Percentiles rank a stretch among this genome's conserved stretches.
phyloP scores from a whole-genome alignment of 2,888 invertebrate genomes.

The Sphaerophoria rueppellii region DNA sequence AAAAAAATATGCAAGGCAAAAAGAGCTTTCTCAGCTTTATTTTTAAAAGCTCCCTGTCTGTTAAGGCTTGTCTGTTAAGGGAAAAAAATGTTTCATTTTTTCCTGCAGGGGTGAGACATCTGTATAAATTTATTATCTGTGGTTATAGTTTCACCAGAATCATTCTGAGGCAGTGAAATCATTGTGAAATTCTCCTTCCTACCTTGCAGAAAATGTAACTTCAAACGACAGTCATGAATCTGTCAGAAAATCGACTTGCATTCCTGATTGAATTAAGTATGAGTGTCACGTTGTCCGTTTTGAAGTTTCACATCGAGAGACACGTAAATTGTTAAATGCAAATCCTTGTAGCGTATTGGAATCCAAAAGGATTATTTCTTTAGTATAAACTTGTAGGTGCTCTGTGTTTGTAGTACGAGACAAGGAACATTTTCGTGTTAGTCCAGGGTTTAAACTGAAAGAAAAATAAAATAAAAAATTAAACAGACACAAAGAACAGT shows the following conservation, averaged over 20 bases:
- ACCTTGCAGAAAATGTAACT: neutral
- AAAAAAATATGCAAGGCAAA: too few relatives aligned
- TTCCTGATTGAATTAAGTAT: constrained; percentile 69
- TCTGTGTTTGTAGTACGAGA: neutral
- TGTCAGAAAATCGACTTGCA: constrained; percentile 40
- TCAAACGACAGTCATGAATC: constrained; percentile 12
- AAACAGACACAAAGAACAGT: neutral
- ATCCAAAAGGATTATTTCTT: constrained; percentile 61
- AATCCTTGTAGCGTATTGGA: constrained; percentile 71
- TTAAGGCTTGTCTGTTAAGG: too few relatives aligned
- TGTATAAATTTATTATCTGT: too few relatives aligned
- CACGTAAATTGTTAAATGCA: constrained; percentile 74
- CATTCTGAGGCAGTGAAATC: too few relatives aligned
- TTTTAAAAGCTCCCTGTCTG: too few relatives aligned
- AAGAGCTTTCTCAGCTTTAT: too few relatives aligned
- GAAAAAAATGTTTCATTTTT: too few relatives aligned
- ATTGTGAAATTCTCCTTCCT: constrained; percentile 1
- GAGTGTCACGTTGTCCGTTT: constrained; percentile 69
- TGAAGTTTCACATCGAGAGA: constrained; percentile 61
- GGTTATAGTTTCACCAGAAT: too few relatives aligned
- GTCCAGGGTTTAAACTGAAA: constrained; percentile 14
- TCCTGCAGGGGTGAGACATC: too few relatives aligned
- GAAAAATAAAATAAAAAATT: neutral
- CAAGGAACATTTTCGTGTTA: constrained; percentile 20
- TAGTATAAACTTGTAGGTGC: constrained; percentile 29